Evolutionary conservation across 2,113 vertebrate genomes (phyloP), one percentile per base, ranked within the genome.

Genomic region (Aspiorhynchus laticeps): DNA sequence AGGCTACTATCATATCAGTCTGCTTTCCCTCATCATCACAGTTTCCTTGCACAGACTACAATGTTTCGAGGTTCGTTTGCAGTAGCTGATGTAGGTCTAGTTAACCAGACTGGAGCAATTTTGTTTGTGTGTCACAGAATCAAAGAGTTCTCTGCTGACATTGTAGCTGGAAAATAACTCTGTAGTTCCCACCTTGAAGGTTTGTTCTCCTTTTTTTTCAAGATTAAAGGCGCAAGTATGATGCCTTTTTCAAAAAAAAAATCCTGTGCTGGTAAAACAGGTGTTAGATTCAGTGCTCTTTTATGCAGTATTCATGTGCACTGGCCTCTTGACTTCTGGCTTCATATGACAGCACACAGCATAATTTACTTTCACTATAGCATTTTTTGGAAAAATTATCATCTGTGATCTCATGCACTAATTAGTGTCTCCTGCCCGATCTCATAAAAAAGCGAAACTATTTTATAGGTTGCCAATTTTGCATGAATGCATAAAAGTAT

Each of bases 151-250:
- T 46, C 53, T 56, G 31, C 41, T 43, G 43, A 56, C 46, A 76
- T 17, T 41, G 31, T 36, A 67, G 38, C 31, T 15, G 19, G 56
- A 77, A 85, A 63, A 81, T 74, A 73, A 67, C 17, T 48, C 51
- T 63, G 65, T 38, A 48, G 11, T 51, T 79, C 65, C 74, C 82
- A 19, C 43, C 41, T 56, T 36, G 67, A 77, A 82, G 43, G 17
- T 2, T 21, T 41, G 12, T 9, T 28, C 21, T 28, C 31, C 43
- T 53, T 76, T 43, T 65, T 38, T 33, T 76, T 12, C 12, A 43
- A 85, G 43, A 88, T 88, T 85, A 82, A 88, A 85, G 87, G 41
- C 8, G 15, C 67, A 56, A 36, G 8, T 2, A 26, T 61, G 67
- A 56, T 83, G 38, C 48, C 56, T 38, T 82, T 74, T 87, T 48